A percentile compares a stretch with the other conserved stretches of the same genome.
phyloP scores from a whole-genome alignment of 2,113 vertebrate genomes.

The Polyodon spathula region DNA sequence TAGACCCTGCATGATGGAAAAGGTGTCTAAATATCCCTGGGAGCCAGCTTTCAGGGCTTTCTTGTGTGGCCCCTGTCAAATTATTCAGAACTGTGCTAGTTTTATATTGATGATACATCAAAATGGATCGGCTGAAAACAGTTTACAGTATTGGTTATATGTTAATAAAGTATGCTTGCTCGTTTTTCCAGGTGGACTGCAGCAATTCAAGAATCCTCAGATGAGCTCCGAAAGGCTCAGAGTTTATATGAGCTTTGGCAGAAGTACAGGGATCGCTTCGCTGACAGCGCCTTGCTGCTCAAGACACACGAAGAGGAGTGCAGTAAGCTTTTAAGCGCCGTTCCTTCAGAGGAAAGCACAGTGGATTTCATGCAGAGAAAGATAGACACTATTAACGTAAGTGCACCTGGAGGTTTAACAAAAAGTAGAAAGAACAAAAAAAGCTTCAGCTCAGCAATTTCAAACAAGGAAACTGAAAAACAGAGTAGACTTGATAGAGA shows the following conservation, averaged over 20 bases:
- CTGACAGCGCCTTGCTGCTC: slow-evolving; percentile 41
- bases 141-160: neutral
- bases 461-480: neutral
- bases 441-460: neutral
- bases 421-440: neutral
- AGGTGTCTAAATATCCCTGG: no score
- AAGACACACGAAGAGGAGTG: slow-evolving; percentile 43
- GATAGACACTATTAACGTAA: slow-evolving; percentile 56
- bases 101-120: no score
- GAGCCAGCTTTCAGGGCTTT: no score
- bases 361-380: slow-evolving; percentile 42
- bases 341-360: slow-evolving; percentile 29
- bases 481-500: no score
- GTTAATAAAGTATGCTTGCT: neutral
- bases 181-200: slow-evolving; percentile 60
- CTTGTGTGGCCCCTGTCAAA: no score
- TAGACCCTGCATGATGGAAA: no score
- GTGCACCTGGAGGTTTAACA: neutral
- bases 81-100: no score
- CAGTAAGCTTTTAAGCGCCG: slow-evolving; percentile 30
- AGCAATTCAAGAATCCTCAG: slow-evolving; percentile 44
- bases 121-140: no score
- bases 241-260: slow-evolving; percentile 57
- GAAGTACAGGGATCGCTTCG: slow-evolving; percentile 22
- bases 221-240: slow-evolving; percentile 40